Evolutionary conservation across 2,888 invertebrate species (phyloP).

Genomic region (Patella pellucida): DNA sequence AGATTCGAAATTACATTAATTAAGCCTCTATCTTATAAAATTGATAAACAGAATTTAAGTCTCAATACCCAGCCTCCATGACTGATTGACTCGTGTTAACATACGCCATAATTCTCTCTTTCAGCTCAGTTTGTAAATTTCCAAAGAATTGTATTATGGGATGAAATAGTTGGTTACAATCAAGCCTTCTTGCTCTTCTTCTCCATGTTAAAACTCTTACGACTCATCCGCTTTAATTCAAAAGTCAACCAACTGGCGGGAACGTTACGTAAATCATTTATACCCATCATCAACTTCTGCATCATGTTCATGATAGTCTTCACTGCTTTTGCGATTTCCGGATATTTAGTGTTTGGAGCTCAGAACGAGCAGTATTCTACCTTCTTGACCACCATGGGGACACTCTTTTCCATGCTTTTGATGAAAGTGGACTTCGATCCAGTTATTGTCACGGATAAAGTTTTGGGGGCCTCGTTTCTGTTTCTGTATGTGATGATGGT

Average conservation of each 20-base stretch:
- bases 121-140: constrained; percentile 46
- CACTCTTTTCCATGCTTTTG: constrained; percentile 64
- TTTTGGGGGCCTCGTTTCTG: constrained; percentile 54
- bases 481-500: constrained; percentile 54
- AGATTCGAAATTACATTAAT: too few species aligned
- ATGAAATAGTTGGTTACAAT: constrained; percentile 61
- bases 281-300: constrained; percentile 65
- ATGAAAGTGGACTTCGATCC: constrained; percentile 51
- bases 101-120: not conserved
- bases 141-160: constrained; percentile 43
- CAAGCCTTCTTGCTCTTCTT: constrained; percentile 69
- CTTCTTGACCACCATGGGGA: constrained; percentile 58
- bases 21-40: too few species aligned
- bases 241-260: constrained; percentile 63
- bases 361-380: constrained; percentile 48
- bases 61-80: not conserved
- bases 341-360: constrained; percentile 51
- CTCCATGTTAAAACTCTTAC: constrained; percentile 69
- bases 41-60: not conserved
- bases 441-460: constrained; percentile 43
- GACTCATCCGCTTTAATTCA: constrained; percentile 70
- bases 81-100: not conserved
- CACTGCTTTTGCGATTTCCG: constrained; percentile 63
- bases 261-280: constrained; percentile 59
- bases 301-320: constrained; percentile 63